Evolutionary conservation across 37 sponge, comb jelly and placozoan genomes (phyloP), one percentile per base, ranked within the genome.

Genomic region (Lycopodina hypogea): DNA sequence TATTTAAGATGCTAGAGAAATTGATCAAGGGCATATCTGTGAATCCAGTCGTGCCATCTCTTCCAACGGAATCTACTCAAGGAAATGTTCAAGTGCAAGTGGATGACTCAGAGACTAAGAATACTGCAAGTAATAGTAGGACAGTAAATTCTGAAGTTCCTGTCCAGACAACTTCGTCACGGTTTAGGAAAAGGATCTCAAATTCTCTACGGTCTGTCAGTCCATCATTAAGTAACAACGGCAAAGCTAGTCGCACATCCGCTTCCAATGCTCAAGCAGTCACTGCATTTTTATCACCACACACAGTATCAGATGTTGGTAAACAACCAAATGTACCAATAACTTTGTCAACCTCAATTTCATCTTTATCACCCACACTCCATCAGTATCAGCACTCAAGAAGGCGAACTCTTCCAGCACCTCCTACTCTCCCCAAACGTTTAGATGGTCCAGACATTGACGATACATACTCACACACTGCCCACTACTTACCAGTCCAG

Each of bases 381-480:
- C 48, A 45, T 45, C 8, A 45, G 48, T 9, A 45, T 12, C 48
- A 12, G 8, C 48, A 45, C 9, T 45, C 9, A 9, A 45, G 4
- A 9, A 45, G 48, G 4, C 8, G 9, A 45, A 45, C 48, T 45
- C 71, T 40, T 35, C 24, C 42, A 70, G 1, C 28, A 24, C 71
- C 42, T 17, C 12, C 66, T 34, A 15, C 66, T 32, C 35, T 33
- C 35, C n/a, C 60, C 12, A 3, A 8, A 28, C 8, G 4, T 3
- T 6, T 8, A 4, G 30, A 65, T 2, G 35, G 34, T 4, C 2
- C 4, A 3, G 45, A 42, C 4, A 2, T 40, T 0, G 84, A 84
- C 7, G 72, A 77, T 33, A 70, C 69, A 0, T 84, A 84, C 50
- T 69, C 84, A n/a, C 84, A 84, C 69, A 77, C 84, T 12, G 67